Percentiles rank a stretch among this genome's conserved stretches.
Conservation (phyloP, 2,888 invertebrate species). For the Dichetophora obliterata region DNA sequence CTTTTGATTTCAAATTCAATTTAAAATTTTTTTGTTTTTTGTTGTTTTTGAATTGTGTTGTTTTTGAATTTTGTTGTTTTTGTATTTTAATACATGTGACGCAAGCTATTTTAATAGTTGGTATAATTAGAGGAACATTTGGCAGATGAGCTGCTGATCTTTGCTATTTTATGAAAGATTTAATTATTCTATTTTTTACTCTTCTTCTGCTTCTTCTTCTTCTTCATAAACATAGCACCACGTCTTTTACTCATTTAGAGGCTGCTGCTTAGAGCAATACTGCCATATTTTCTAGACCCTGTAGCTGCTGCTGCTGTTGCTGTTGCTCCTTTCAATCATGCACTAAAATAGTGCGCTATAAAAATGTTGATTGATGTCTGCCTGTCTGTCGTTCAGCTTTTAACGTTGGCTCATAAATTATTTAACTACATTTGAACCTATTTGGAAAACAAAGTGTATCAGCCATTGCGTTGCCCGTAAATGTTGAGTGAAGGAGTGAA, state of each 20-base stretch:
- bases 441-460: constrained; percentile 39
- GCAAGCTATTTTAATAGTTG: not conserved
- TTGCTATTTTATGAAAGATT: not conserved
- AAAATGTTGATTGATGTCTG: constrained; percentile 34
- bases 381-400: not conserved
- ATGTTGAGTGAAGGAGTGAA: constrained; percentile 21
- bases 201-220: not conserved
- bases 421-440: constrained; percentile 37
- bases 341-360: constrained; percentile 33
- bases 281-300: not conserved
- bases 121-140: not conserved
- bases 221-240: too few species aligned
- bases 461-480: not conserved
- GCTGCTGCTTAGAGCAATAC: not conserved
- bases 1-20: not conserved
- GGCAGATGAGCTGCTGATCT: not conserved
- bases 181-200: not conserved
- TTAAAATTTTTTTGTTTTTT: not conserved
- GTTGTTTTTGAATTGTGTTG: too few species aligned
- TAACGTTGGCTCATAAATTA: constrained; percentile 21
- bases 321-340: constrained; percentile 30
- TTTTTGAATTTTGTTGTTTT: too few species aligned
- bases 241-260: too few species aligned
- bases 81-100: not conserved
- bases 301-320: not conserved